These are phyloP conservation scores for Nesoenas mayeri DNA, from an alignment of 2,113 vertebrate species.

Conservation along the genomic window DNA sequence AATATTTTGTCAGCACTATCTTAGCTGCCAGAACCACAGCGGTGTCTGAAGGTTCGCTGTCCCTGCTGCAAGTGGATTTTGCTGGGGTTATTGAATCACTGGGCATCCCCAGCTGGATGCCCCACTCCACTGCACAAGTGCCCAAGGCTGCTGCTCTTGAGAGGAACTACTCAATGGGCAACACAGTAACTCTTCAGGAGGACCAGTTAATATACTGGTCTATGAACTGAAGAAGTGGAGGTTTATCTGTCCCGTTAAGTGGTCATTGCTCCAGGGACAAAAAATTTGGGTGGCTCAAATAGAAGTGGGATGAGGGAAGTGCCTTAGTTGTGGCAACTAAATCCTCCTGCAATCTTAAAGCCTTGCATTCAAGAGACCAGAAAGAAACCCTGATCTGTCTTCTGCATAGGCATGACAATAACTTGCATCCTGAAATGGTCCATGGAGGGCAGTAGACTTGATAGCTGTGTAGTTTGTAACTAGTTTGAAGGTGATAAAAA, in stretches of 20 bases:
- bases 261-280: not conserved
- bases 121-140: rapidly evolving
- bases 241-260: not conserved
- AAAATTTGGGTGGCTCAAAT: not conserved
- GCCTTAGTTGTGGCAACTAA: not conserved
- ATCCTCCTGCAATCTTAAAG: not conserved
- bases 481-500: not conserved
- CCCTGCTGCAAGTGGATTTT: not conserved
- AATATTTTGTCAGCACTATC: not conserved
- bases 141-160: not conserved
- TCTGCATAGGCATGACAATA: not conserved
- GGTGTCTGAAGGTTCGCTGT: not conserved
- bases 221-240: not conserved
- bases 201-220: not conserved
- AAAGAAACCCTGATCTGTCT: not conserved
- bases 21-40: not conserved
- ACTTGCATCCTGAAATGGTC: not conserved
- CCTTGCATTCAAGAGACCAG: not conserved
- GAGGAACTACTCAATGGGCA: not conserved
- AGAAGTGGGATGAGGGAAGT: rapidly evolving
- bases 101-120: not conserved
- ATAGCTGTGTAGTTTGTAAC: not conserved
- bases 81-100: not conserved
- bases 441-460: not conserved
- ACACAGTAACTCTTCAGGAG: not conserved